Evolutionary conservation across 2,113 vertebrate genomes (phyloP).

Genomic region (Melanerpes aurifrons): DNA sequence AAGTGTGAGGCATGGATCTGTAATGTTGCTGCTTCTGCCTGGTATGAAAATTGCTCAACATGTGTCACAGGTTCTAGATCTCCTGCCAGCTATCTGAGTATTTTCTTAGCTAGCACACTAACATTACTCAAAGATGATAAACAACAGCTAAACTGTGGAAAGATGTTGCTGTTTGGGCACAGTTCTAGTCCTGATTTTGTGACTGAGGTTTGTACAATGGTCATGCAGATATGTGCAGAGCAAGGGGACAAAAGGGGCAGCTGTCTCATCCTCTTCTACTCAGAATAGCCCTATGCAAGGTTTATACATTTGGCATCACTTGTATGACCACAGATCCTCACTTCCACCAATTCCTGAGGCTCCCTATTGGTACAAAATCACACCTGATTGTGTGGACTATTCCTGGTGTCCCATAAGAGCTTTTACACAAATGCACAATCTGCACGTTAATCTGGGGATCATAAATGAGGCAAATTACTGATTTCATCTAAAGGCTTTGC

Average conservation of each 20-base stretch:
- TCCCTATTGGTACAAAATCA: not conserved
- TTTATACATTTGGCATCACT: not conserved
- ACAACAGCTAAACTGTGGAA: conserved; percentile 36
- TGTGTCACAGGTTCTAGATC: conserved; percentile 54
- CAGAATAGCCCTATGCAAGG: not conserved
- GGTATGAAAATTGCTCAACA: conserved; percentile 59
- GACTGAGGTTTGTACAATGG: not conserved
- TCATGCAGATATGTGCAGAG: not conserved
- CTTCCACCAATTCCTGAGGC: not conserved
- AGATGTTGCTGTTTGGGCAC: not conserved
- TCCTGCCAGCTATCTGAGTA: conserved; percentile 38
- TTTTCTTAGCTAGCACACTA: not conserved
- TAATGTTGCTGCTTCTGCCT: conserved; percentile 17
- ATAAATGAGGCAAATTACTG: not conserved
- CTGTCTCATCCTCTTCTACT: not conserved
- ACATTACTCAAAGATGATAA: conserved; percentile 30
- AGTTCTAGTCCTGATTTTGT: not conserved
- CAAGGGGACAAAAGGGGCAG: not conserved
- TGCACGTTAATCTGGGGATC: not conserved
- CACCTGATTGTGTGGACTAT: not conserved
- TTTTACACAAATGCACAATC: not conserved
- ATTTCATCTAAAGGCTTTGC: not conserved
- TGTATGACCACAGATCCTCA: not conserved
- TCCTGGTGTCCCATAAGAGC: not conserved
- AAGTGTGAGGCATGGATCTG: conserved; percentile 9